A percentile compares a stretch with the other conserved stretches of the same genome.
phyloP scores from a whole-genome alignment of 2,888 invertebrate genomes.

The Xestia sexstrigata region DNA sequence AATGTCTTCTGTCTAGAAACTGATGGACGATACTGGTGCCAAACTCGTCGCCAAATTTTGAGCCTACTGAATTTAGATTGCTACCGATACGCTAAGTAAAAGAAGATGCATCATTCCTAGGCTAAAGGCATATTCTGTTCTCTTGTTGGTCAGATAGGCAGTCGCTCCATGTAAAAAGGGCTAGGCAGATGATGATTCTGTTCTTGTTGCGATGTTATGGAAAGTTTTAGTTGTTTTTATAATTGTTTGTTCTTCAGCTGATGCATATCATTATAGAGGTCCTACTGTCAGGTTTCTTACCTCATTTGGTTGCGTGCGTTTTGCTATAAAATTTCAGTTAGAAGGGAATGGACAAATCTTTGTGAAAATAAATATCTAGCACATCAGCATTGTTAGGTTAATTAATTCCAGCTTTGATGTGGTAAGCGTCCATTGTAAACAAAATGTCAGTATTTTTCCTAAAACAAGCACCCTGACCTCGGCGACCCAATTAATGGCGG shows the following conservation, averaged over 20 bases:
- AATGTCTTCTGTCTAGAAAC: neutral
- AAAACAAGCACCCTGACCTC: conserved; percentile 19
- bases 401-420: neutral
- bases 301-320: neutral
- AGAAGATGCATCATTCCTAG: neutral
- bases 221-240: neutral
- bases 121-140: neutral
- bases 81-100: neutral
- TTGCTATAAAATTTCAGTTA: neutral
- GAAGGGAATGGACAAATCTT: neutral
- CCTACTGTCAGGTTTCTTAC: neutral
- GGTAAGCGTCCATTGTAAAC: neutral
- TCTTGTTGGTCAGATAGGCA: neutral
- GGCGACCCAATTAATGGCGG: conserved; percentile 39
- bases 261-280: too few relatives aligned
- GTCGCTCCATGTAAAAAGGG: neutral
- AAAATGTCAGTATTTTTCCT: conserved; percentile 22
- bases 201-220: neutral
- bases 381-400: neutral
- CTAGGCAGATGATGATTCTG: neutral
- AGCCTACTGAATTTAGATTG: neutral
- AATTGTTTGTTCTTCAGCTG: neutral
- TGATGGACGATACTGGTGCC: neutral
- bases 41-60: neutral
- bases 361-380: neutral